Evolutionary conservation across 2,888 invertebrate genomes (phyloP), one percentile per base, ranked within the genome.

Genomic region (Diploptera punctata): DNA sequence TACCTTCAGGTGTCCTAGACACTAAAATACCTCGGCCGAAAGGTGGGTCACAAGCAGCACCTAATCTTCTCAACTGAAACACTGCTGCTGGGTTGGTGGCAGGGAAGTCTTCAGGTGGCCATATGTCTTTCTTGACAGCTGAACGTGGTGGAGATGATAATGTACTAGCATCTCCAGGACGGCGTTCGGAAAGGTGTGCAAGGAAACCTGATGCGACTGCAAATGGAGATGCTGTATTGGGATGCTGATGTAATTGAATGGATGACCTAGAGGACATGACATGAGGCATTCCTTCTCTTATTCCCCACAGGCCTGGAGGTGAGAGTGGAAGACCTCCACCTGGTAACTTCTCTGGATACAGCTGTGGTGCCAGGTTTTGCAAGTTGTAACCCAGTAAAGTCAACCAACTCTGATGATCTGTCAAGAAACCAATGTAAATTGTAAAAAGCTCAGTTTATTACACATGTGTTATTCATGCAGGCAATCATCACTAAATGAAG

Each of bases 331-430:
- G 16, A 3, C 72, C 72, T 38, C 75, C 70, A 18, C 77, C 81
- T 0, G 91, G 90, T 43, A 91, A 83, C 73, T 89, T 87, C 47
- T 91, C 88, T 0, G 93, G 91, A 79, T 92, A 91, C 33, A 97
- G 86, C 80, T 96, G 95, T 0, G 97, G 97, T 38, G 95, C 93
- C 71, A 97, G 83, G 79, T 92, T 94, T 80, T 91, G 91, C 69
- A 95, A 86, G 79, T 96, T 92, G 82, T 94, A 95, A 61, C 97
- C 97, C 61, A 97, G 88, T 69, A 91, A 88, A 67, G 88, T 87
- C 80, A 98, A 85, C 97, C 97, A 97, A 71, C 91, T 90, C 75
- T 93, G 86, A 80, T 95, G 94, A 85, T 95, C 95, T 94, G 85
- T 1, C 85, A 86, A 78, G 73, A 65, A 29, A 9, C 67, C 1